Percentiles rank a stretch among this genome's conserved stretches.
These are phyloP conservation scores for Oryzias javanicus DNA, from an alignment of 2,113 vertebrate species.

Conservation along the genomic window DNA sequence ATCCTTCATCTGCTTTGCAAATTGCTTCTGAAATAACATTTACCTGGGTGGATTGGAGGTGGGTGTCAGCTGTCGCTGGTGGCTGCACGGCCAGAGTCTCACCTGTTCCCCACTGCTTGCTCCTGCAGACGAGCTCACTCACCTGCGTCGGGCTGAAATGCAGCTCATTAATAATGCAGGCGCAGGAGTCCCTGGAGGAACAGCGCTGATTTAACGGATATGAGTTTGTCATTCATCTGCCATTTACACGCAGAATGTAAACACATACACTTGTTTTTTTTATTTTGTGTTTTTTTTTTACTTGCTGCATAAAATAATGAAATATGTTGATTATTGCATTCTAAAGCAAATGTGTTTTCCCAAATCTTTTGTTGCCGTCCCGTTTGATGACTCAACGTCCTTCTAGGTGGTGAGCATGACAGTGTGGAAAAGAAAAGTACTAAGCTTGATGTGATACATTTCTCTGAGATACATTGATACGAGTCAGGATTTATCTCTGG, in stretches of 20 bases:
- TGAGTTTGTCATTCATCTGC: slow-evolving; percentile 5
- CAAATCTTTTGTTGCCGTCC: too few species aligned
- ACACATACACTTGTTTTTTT: neutral
- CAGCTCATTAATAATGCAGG: slow-evolving; percentile 43
- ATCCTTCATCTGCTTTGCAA: slow-evolving; percentile 12
- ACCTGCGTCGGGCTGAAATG: slow-evolving; percentile 22
- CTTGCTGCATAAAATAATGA: neutral
- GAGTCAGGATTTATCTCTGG: too few species aligned
- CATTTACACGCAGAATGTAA: neutral
- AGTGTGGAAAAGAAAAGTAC: too few species aligned
- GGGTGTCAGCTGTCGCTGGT: neutral
- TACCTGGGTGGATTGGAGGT: slow-evolving; percentile 3
- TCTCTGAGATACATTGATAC: too few species aligned
- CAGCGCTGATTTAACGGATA: slow-evolving; percentile 27
- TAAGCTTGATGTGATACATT: too few species aligned
- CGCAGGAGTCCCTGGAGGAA: slow-evolving; percentile 12
- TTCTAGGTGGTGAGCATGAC: too few species aligned
- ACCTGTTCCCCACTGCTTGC: slow-evolving; percentile 5
- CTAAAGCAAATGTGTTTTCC: too few species aligned
- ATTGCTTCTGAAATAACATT: slow-evolving; percentile 38
- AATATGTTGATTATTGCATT: too few species aligned
- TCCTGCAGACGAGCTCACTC: slow-evolving; percentile 30
- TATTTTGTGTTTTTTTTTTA: neutral
- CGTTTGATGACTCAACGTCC: too few species aligned
- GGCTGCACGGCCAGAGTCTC: neutral